Evolutionary conservation across 2,888 invertebrate genomes (phyloP).

Genomic region (Amphipoea oculea): DNA sequence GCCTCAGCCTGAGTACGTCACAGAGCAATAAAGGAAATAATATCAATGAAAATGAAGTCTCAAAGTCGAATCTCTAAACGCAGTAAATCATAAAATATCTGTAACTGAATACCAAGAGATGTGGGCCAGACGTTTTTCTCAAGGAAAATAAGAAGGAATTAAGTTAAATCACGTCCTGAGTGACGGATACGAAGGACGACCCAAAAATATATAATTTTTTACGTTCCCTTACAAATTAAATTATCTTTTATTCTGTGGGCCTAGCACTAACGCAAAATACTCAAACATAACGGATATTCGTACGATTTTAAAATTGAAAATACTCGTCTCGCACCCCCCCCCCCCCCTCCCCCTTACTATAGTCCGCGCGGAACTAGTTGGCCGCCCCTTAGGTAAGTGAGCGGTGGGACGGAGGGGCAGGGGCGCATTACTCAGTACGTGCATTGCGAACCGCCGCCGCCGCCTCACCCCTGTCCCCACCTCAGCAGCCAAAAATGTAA

Average conservation of each 20-base stretch:
- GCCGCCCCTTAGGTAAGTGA: too few species aligned
- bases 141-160: conserved; percentile 48
- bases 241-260: conserved; percentile 29
- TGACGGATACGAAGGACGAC: conserved; percentile 23
- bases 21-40: not conserved
- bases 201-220: conserved; percentile 41
- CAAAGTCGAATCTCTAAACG: not conserved
- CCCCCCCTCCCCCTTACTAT: too few species aligned
- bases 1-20: not conserved
- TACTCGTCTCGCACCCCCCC: too few species aligned
- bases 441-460: too few species aligned
- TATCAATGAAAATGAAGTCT: not conserved
- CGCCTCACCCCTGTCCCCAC: too few species aligned
- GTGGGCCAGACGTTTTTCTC: conserved; percentile 25
- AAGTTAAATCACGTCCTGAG: conserved; percentile 37
- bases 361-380: too few species aligned
- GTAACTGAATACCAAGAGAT: conserved; percentile 15
- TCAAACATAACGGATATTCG: not conserved
- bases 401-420: too few species aligned
- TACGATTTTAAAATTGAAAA: not conserved
- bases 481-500: too few species aligned
- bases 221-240: conserved; percentile 23
- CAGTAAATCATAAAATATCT: conserved; percentile 23
- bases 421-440: too few species aligned
- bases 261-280: not conserved